phyloP scores from a whole-genome alignment of 2,113 vertebrate genomes.

The Campylomormyrus tamandua region DNA sequence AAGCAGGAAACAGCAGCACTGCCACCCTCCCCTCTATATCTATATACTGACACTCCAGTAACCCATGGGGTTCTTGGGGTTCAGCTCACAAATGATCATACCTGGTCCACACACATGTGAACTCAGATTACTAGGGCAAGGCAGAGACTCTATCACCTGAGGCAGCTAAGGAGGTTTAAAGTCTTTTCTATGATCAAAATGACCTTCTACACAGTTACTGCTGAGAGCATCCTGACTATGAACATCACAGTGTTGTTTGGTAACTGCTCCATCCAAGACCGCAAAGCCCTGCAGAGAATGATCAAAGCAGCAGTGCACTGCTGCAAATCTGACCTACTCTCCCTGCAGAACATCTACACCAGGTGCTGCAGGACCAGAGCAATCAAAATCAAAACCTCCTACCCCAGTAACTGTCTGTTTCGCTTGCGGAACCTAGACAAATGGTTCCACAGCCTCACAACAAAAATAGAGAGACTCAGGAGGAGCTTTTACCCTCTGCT shows the following conservation, averaged over 20 bases:
- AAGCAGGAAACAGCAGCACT: not conserved
- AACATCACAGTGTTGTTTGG: not conserved
- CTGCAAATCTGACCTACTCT: not conserved
- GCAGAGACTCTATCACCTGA: not conserved
- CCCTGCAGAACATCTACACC: too few species aligned
- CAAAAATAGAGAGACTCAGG: too few species aligned
- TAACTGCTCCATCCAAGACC: not conserved
- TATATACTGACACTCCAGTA: not conserved
- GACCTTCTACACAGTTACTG: not conserved
- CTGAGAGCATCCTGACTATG: not conserved
- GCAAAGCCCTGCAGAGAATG: not conserved
- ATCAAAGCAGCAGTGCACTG: not conserved
- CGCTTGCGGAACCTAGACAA: not conserved
- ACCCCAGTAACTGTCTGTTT: too few species aligned
- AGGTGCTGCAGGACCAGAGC: too few species aligned
- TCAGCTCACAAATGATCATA: not conserved
- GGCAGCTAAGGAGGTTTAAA: not conserved
- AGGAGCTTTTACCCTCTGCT: too few species aligned
- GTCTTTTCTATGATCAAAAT: too few species aligned
- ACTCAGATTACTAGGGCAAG: not conserved
- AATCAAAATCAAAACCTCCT: too few species aligned
- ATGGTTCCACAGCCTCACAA: too few species aligned
- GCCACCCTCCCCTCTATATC: not conserved
- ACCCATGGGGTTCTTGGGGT: not conserved
- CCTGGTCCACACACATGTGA: not conserved